Evolutionary conservation across 1,140 invertebrate genomes (phyloP).

Genomic region (Phocides pigmalion): DNA sequence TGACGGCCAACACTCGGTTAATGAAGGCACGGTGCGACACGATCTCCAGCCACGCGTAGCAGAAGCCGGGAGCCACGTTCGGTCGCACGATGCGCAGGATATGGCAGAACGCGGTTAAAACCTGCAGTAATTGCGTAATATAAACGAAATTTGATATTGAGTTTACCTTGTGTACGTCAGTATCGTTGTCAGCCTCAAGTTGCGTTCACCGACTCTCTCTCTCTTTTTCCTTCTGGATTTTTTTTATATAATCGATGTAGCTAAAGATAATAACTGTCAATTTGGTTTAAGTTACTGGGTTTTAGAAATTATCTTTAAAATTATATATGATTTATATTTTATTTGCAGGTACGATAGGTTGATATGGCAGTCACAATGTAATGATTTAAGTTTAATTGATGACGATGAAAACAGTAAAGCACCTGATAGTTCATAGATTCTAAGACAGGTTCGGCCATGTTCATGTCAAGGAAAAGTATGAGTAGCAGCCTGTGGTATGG

Average conservation of each 20-base stretch:
- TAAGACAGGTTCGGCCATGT: constrained; percentile 95
- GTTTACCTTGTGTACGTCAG: no score
- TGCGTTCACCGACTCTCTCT: no score
- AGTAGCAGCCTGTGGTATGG: constrained; percentile 99
- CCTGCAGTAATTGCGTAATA: constrained; percentile 75
- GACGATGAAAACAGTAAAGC: constrained; percentile 3
- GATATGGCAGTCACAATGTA: no score
- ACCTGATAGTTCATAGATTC: constrained; percentile 95
- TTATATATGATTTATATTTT: no score
- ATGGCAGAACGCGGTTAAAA: constrained; percentile 95
- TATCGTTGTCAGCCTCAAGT: no score
- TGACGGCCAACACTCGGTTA: constrained; percentile 95
- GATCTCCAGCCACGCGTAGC: constrained; percentile 99
- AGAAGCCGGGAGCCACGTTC: constrained; percentile 98
- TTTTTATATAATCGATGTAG: no score
- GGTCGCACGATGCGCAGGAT: constrained; percentile 96
- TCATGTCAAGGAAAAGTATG: constrained; percentile 98
- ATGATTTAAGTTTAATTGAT: constrained; percentile 1
- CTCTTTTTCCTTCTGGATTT: no score
- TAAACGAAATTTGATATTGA: no score
- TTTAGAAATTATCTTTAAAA: no score
- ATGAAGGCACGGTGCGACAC: constrained; percentile 98
- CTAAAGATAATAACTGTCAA: no score
- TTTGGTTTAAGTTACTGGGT: no score
- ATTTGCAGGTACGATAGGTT: no score